These are phyloP conservation scores for Chouioia cunea DNA, from an alignment of 2,888 invertebrate genomes.

Conservation along the genomic window DNA sequence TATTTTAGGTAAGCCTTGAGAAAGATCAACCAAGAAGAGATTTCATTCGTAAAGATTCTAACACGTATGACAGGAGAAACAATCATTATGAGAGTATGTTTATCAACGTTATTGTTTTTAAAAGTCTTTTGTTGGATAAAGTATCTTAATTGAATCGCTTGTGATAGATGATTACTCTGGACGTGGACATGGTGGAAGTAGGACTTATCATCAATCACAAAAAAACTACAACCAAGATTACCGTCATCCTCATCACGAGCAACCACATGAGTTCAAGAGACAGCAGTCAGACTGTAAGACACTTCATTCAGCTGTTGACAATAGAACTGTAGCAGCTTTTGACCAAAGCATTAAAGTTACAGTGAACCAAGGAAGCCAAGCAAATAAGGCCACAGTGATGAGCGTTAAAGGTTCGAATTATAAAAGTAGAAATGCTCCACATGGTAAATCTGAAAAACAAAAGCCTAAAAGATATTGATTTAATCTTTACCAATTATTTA, in stretches of 20 bases:
- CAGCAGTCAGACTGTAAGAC: slow-evolving; percentile 44
- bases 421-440: too few relatives aligned
- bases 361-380: slow-evolving; percentile 54
- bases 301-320: slow-evolving; percentile 50
- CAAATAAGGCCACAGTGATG: slow-evolving; percentile 55
- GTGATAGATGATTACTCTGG: slow-evolving; percentile 53
- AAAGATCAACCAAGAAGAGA: slow-evolving; percentile 48
- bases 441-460: slow-evolving; percentile 1
- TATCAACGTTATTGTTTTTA: background rate
- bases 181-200: slow-evolving; percentile 52
- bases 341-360: slow-evolving; percentile 61
- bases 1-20: slow-evolving; percentile 50
- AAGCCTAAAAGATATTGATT: too few relatives aligned
- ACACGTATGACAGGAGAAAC: slow-evolving; percentile 57
- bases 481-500: too few relatives aligned
- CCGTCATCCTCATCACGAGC: slow-evolving; percentile 55
- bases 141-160: background rate
- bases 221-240: slow-evolving; percentile 55
- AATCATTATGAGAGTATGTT: slow-evolving; percentile 52
- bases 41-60: slow-evolving; percentile 52
- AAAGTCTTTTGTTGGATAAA: slow-evolving; percentile 15
- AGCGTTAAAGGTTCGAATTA: slow-evolving; percentile 61
- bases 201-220: slow-evolving; percentile 51
- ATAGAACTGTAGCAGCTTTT: slow-evolving; percentile 56
- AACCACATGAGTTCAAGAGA: slow-evolving; percentile 52